phyloP scores from a whole-genome alignment of 1,140 invertebrate genomes.

The Heliconius eleuchia region DNA sequence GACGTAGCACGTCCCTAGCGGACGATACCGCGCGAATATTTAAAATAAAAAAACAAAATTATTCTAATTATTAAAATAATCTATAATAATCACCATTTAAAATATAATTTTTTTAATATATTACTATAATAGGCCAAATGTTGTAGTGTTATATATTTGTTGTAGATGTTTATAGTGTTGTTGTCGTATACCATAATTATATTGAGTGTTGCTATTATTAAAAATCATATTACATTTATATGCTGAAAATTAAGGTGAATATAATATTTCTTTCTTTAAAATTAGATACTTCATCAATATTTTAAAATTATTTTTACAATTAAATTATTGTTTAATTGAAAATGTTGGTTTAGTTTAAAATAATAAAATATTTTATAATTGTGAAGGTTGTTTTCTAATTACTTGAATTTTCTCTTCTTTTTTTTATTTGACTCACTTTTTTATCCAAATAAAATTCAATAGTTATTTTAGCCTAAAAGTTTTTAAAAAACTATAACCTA shows the following conservation, averaged over 20 bases:
- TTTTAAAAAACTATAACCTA: background rate
- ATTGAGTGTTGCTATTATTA: constrained; percentile 6
- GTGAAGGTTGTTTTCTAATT: too few species aligned
- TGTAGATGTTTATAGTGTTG: constrained; percentile 22
- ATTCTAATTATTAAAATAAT: constrained; percentile 6
- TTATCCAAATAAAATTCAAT: too few species aligned
- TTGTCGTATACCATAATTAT: constrained; percentile 11
- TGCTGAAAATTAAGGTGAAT: background rate
- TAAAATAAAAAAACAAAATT: constrained; percentile 27
- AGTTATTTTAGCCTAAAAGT: too few species aligned
- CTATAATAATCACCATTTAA: background rate
- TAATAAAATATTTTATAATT: too few species aligned
- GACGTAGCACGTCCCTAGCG: constrained; percentile 33
- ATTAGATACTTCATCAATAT: background rate
- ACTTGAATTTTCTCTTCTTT: too few species aligned
- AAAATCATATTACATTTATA: background rate
- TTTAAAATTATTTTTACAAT: background rate
- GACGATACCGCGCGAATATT: constrained; percentile 35
- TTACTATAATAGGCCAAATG: constrained; percentile 15
- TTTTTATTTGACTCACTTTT: too few species aligned
- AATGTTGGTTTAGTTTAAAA: background rate
- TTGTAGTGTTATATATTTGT: constrained; percentile 23
- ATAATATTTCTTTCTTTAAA: background rate
- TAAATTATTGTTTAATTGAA: background rate
- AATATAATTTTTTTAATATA: background rate